Evolutionary conservation across 2,888 invertebrate genomes (phyloP), one percentile per base, ranked within the genome.

Genomic region (Zygaena filipendulae): DNA sequence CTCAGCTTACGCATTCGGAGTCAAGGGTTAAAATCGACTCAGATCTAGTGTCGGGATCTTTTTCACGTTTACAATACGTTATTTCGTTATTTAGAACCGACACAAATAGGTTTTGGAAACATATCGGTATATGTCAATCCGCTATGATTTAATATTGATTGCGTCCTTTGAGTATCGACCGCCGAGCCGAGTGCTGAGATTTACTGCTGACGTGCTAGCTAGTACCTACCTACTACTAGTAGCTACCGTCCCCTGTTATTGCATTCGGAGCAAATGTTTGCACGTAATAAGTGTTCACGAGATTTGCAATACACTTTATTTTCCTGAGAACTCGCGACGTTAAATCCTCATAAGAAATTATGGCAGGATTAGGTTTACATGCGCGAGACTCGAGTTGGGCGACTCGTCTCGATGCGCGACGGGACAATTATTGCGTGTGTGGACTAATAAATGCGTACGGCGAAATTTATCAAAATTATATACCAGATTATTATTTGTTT

Each of bases 101-200:
- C 28, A 35, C 37, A 42, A 40, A 42, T 34, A 34, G 29, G 35
- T 35, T 32, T n/a, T 38, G 38, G 43, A 42, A 45, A 23, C 22
- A 37, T 35, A 55, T 58, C 55, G 54, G 61, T 59, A 54, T 54
- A 49, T 63, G 64, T 62, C 63, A 59, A 49, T 57, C 53, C 50
- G 52, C 63, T 63, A 60, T 64, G 64, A 69, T 71, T 69, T 66
- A 67, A 63, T 63, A 63, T 64, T 69, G 70, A 72, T 72, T 69
- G 61, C 49, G 34, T 59, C 49, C 62, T 71, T 72, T 71, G 67
- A 68, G 50, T n/a, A 26, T 32, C 35, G 32, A 36, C 68, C 62
- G 64, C 54, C 42, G 30, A 27, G 38, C 35, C 29, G 7, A 7
- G 32, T 30, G 33, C 43, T 39, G 47, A 67, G 66, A 69, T 74